Evolutionary conservation across 2,797 vertebrate species (phyloP).

Genomic region (Alauda arvensis): DNA sequence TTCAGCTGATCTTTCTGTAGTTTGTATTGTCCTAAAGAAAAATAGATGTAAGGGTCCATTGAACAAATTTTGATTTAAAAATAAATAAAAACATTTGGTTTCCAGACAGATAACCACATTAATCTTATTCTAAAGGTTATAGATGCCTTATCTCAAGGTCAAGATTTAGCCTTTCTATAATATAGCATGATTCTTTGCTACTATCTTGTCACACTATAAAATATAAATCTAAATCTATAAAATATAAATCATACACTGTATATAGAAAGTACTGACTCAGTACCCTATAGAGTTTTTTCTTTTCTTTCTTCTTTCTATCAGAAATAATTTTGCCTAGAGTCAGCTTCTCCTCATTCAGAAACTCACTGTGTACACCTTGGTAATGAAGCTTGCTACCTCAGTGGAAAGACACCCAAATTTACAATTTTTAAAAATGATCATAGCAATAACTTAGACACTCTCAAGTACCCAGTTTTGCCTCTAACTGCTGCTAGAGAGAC

Average conservation of each 20-base stretch:
- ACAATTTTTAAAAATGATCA: not conserved
- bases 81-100: not conserved
- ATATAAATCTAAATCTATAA: not conserved
- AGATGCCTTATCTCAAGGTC: not conserved
- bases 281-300: fast-evolving
- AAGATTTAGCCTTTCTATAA: not conserved
- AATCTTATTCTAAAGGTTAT: not conserved
- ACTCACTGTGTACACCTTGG: not conserved
- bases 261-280: not conserved
- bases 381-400: not conserved
- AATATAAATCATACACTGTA: not conserved
- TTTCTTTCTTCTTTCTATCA: not conserved
- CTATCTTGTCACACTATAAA: not conserved
- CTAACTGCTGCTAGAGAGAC: not conserved
- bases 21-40: not conserved
- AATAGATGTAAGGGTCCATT: not conserved
- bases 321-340: not conserved
- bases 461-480: not conserved
- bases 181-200: not conserved
- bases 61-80: not conserved
- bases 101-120: not conserved
- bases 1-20: not conserved
- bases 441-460: not conserved
- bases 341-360: not conserved
- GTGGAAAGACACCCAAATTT: not conserved